Evolutionary conservation across 2,113 vertebrate genomes (phyloP).

Genomic region (Circaetus cinerascens): DNA sequence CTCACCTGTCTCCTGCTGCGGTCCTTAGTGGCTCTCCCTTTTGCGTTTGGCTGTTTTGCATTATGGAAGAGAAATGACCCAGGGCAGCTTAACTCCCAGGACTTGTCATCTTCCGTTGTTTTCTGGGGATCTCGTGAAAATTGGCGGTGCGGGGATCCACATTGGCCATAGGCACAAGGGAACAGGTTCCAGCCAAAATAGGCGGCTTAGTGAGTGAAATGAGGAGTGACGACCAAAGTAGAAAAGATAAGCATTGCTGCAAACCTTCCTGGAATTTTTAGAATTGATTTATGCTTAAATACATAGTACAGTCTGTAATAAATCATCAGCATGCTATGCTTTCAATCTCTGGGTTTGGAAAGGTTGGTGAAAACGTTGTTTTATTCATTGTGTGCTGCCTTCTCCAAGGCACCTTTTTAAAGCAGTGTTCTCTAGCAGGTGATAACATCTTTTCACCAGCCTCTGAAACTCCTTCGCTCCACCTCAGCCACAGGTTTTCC

Average conservation of each 20-base stretch:
- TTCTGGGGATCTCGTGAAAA: not conserved
- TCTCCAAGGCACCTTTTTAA: not conserved
- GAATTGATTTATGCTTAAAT: not conserved
- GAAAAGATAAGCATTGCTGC: not conserved
- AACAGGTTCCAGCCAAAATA: not conserved
- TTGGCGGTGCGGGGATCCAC: not conserved
- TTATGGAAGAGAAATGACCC: not conserved
- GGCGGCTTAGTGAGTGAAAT: not conserved
- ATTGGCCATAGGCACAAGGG: not conserved
- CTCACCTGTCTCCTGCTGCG: not conserved
- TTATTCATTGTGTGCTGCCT: not conserved
- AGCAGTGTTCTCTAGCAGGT: not conserved
- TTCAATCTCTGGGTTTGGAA: not conserved
- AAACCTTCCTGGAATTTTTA: not conserved
- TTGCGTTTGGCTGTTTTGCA: rapidly evolving
- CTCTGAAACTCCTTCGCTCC: not conserved
- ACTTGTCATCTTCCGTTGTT: not conserved
- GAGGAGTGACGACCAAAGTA: not conserved
- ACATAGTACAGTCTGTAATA: not conserved
- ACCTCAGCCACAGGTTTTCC: not conserved
- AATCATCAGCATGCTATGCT: not conserved
- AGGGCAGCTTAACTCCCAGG: not conserved
- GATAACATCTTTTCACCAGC: not conserved
- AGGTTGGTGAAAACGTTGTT: not conserved
- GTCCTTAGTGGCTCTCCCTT: not conserved